Base-by-base conservation (phyloP, 2,797 vertebrate species). In the Craterocephalus amniculus region DNA sequence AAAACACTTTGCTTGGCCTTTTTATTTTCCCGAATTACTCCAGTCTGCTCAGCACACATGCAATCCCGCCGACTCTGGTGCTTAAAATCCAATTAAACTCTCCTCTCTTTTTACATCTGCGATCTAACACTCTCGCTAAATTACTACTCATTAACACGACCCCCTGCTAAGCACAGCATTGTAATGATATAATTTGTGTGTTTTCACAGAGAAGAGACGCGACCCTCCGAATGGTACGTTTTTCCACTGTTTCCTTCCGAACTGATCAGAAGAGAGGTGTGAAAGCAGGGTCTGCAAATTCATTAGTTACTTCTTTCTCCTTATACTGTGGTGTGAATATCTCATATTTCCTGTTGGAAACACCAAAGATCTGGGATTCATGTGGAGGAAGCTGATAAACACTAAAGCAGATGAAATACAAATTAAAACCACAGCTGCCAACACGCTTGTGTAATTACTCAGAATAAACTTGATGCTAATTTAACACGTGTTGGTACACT, bases 131-230 rank as follows among this genome's bases (percentile, higher is more conserved):
- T 67, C 71, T 14, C 72, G 51, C 69, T 59, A 67, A 59, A 45
- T 65, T 24, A 20, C 71, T 64, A 82, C 70, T 66, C 60, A 80
- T 81, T 87, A 88, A 89, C 83, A 60, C 73, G 49, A 55, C 40
- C 45, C 20, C 12, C 72, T 22, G 4, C 38, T 31, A 9, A 48
- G 70, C 31, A 4, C 81, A 57, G 55, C 22, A 72, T 85, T 85
- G 58, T 91, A 92, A 92, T 57, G 65, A 72, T 85, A 72, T 74
- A 32, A 84, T 90, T 83, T 92, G 86, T 77, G 79, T 75, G 68
- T 92, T 81, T 93, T 89, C 69, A 87, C 96, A 97, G 96, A 97
- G 87, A 97, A 96, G 93, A 96, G 95, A 91, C 92, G 96, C 72
- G 96, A 96, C 58, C 93, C 95, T 80, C 88, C 91, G 77, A 96